phyloP scores from a whole-genome alignment of 2,113 vertebrate species.

The Lates calcarifer region DNA sequence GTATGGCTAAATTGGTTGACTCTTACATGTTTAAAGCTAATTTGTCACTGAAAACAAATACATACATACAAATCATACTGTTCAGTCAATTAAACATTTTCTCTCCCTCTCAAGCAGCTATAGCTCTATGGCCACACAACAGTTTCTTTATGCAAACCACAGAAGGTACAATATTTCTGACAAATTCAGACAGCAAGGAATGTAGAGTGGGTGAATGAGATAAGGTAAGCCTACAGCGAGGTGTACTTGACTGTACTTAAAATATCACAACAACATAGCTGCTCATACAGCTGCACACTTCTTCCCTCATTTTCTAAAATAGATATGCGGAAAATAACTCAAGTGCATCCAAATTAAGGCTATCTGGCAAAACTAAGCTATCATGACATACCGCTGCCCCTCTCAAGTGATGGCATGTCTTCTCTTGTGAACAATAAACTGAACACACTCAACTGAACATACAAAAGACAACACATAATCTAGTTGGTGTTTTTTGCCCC shows the following conservation, averaged over 20 bases:
- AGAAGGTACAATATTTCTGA: neutral
- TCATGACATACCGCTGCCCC: neutral
- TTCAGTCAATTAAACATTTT: neutral
- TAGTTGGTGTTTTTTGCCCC: neutral
- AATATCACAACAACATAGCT: slow-evolving; percentile 12
- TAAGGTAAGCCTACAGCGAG: slow-evolving; percentile 9
- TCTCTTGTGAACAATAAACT: neutral
- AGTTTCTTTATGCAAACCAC: slow-evolving; percentile 5
- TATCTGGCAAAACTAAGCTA: neutral
- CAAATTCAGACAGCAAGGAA: neutral
- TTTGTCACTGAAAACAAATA: neutral
- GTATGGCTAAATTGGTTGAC: neutral
- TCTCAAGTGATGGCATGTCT: neutral
- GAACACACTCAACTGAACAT: neutral
- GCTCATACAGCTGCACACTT: neutral
- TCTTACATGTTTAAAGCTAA: neutral
- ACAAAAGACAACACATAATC: neutral
- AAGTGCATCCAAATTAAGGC: neutral
- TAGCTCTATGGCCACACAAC: neutral
- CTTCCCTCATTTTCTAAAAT: too few species aligned
- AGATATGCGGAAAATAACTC: neutral
- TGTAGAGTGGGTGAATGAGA: slow-evolving; percentile 11
- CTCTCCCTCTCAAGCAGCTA: neutral
- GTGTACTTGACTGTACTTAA: neutral
- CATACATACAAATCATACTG: neutral